Evolutionary conservation across 2,888 invertebrate genomes (phyloP).

Genomic region (Meganola albula): DNA sequence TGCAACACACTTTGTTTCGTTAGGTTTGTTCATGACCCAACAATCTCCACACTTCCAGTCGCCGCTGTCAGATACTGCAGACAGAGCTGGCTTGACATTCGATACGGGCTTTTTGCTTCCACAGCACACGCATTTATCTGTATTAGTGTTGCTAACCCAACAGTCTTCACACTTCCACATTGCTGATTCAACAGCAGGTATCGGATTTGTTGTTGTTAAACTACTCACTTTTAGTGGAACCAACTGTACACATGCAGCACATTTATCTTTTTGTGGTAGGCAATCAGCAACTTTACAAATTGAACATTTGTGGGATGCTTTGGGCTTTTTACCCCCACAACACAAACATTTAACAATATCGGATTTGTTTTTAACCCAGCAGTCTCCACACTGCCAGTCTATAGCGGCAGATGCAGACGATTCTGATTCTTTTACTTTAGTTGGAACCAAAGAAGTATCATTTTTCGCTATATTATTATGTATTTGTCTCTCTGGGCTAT

Average conservation of each 20-base stretch:
- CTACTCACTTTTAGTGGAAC: slow-evolving; percentile 20
- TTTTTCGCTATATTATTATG: slow-evolving; percentile 26
- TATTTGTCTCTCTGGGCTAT: slow-evolving; percentile 40
- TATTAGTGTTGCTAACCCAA: slow-evolving; percentile 39
- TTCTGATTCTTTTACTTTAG: slow-evolving; percentile 21
- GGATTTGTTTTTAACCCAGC: slow-evolving; percentile 41
- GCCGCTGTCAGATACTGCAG: slow-evolving; percentile 1
- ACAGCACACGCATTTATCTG: slow-evolving; percentile 43
- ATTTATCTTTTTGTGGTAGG: slow-evolving; percentile 32
- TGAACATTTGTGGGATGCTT: slow-evolving; percentile 29
- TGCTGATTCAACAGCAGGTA: slow-evolving; percentile 14
- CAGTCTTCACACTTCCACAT: slow-evolving; percentile 52
- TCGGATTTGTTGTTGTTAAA: slow-evolving; percentile 4
- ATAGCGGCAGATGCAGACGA: slow-evolving; percentile 12
- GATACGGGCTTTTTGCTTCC: slow-evolving; percentile 31
- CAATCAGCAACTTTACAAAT: slow-evolving; percentile 36
- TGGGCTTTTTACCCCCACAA: slow-evolving; percentile 39
- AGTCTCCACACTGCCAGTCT: slow-evolving; percentile 44
- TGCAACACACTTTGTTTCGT: slow-evolving; percentile 42
- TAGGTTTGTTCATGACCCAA: slow-evolving; percentile 43
- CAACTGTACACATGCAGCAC: slow-evolving; percentile 38
- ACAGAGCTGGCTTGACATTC: neutral
- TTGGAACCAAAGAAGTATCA: slow-evolving; percentile 28
- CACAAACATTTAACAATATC: slow-evolving; percentile 40
- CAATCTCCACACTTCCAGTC: slow-evolving; percentile 47